Evolutionary conservation across 2,113 vertebrate species (phyloP).

Genomic region (Rhea americana): DNA sequence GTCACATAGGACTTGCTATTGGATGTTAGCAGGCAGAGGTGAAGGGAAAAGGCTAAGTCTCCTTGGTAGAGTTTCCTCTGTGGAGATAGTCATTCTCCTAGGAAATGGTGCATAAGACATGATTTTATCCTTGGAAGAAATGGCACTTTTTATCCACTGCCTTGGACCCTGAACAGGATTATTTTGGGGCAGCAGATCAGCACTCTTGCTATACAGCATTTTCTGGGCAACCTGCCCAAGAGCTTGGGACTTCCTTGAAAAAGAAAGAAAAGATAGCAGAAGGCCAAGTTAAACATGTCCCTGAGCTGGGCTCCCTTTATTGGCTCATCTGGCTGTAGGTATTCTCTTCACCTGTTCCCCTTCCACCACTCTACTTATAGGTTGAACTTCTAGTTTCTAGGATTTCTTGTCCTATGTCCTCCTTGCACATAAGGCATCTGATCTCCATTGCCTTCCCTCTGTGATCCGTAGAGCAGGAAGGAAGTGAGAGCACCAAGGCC

Average conservation of each 20-base stretch:
- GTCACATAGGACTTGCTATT: background rate
- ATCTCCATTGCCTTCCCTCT: background rate
- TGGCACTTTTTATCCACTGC: background rate
- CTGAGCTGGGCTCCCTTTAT: background rate
- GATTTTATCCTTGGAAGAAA: background rate
- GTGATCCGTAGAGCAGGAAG: background rate
- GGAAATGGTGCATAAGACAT: rapidly evolving
- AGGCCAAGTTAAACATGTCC: background rate
- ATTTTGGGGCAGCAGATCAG: background rate
- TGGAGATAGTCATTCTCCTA: background rate
- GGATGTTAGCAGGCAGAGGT: background rate
- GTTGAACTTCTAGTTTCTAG: background rate
- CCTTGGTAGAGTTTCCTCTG: background rate
- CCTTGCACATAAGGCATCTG: background rate
- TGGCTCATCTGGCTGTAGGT: background rate
- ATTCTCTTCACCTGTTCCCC: background rate
- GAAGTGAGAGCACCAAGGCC: background rate
- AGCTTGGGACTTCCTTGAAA: background rate
- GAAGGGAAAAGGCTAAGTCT: background rate
- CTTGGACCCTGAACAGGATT: background rate
- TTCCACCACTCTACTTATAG: background rate
- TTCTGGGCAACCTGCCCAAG: background rate
- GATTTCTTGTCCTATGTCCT: background rate
- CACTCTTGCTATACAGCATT: background rate
- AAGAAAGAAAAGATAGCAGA: background rate